phyloP scores from a whole-genome alignment of 2,797 vertebrate genomes.

The Selene dorsalis region DNA sequence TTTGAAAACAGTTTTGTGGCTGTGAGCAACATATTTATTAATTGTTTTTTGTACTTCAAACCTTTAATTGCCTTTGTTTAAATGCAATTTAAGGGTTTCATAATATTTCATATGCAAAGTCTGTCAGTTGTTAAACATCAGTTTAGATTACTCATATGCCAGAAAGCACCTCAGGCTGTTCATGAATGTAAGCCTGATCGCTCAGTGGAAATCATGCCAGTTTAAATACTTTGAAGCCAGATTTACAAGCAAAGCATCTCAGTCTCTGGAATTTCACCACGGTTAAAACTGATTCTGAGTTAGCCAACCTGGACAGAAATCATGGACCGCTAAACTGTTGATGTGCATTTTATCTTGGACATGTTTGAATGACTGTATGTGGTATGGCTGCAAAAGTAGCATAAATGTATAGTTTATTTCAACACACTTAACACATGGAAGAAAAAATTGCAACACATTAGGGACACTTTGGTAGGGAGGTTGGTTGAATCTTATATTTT shows the following conservation, averaged over 20 bases:
- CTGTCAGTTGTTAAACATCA: constrained; percentile 29
- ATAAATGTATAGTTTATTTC: neutral
- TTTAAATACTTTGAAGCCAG: constrained; percentile 52
- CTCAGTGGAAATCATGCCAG: constrained; percentile 37
- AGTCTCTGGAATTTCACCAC: constrained; percentile 7
- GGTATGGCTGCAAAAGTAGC: neutral
- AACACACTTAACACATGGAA: neutral
- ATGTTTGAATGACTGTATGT: neutral
- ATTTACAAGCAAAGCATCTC: constrained; percentile 28
- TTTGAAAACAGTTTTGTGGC: neutral
- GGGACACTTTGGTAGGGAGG: neutral
- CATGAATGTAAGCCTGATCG: constrained; percentile 31
- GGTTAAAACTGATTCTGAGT: constrained; percentile 39
- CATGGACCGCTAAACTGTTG: constrained; percentile 5
- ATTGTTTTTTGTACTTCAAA: neutral
- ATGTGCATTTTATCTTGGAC: constrained; percentile 7
- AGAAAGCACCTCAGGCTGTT: constrained; percentile 41
- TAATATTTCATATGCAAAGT: neutral
- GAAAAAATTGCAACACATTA: constrained; percentile 8
- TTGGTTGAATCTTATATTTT: neutral
- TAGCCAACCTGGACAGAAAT: constrained; percentile 13
- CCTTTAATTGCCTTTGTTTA: constrained; percentile 11
- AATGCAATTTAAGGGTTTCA: constrained; percentile 13
- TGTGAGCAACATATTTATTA: neutral
- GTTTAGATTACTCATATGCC: constrained; percentile 40